Conservation (phyloP, 2,113 vertebrate species). For the Odobenus rosmarus region DNA sequence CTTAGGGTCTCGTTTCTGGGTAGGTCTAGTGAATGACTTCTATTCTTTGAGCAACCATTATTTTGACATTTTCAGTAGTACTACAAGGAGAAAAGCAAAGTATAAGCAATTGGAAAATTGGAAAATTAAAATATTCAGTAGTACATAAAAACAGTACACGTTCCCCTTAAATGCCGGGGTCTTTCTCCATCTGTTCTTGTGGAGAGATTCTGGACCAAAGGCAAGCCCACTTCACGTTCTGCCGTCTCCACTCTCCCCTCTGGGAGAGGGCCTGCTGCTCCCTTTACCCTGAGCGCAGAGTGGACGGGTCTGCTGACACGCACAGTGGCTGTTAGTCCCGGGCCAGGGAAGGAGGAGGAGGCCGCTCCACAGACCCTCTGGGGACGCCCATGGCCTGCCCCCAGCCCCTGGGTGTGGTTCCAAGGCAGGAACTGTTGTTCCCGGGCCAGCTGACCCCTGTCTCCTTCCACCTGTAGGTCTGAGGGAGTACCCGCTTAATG, state of each 20-base stretch:
- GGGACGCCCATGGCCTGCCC: background rate
- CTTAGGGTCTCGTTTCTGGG: too few species aligned
- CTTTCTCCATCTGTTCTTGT: background rate
- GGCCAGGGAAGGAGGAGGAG: background rate
- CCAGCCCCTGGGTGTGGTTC: background rate
- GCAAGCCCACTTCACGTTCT: accelerated
- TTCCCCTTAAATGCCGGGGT: background rate
- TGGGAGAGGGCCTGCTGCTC: too few species aligned
- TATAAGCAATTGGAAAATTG: too few species aligned
- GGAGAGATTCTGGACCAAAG: background rate
- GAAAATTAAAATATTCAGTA: too few species aligned
- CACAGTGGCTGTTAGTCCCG: background rate
- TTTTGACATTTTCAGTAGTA: too few species aligned
- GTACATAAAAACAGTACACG: background rate
- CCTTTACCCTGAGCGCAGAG: too few species aligned
- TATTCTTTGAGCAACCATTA: too few species aligned
- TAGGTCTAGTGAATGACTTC: too few species aligned
- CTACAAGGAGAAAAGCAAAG: too few species aligned
- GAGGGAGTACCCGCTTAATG: conserved; percentile 94
- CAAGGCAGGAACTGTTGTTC: background rate
- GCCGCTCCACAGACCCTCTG: too few species aligned
- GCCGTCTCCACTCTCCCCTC: accelerated
- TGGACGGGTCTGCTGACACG: too few species aligned
- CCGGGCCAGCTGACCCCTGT: background rate
- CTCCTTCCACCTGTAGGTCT: conserved; percentile 87